Base-by-base conservation (phyloP, 2,797 vertebrate species). In the Zenarchopterus dispar region DNA sequence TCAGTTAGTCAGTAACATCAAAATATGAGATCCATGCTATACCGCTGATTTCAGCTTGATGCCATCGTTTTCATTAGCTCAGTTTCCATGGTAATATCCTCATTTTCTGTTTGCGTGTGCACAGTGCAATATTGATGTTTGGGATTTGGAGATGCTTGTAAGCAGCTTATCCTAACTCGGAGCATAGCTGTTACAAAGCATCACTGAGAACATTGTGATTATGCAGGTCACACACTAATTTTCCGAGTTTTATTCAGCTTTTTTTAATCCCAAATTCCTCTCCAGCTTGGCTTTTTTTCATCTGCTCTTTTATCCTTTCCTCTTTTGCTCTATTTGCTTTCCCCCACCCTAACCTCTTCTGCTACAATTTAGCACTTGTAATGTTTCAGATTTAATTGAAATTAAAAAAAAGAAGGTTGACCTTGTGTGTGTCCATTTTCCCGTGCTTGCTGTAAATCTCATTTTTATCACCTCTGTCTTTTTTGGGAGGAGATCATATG, bases 131-230 rank as follows among this genome's bases (percentile, higher is more conserved):
- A 66, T 71, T 81, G 59, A 48, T 77, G 66, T 75, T 84, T 74
- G 66, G 76, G 83, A 77, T 84, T 83, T 84, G 50, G 67, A 78
- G 65, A 44, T 67, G 75, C 53, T 1, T 73, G 70, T 84, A 84
- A 89, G 82, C 78, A 67, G 84, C 78, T 88, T 85, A 84, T 78
- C 73, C 57, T 47, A 70, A 77, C 75, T 81, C 63, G 55, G 46
- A 66, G 62, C 4, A 49, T 62, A 55, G 62, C 78, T 26, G 54
- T 75, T 59, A 71, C 71, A 81, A 80, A 69, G 80, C 65, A 66
- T 75, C 49, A 63, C 62, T 43, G 56, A 75, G 64, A 70, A 75
- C 62, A 56, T 36, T 36, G 52, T 61, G 55, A 75, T 77, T 69
- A 62, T 63, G 59, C 61, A 41, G 55, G 59, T 63, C 62, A 57